These are phyloP conservation scores for Apis mellifera DNA, from an alignment of 1,140 invertebrate species.

Conservation along the genomic window Amel_HAv3.1 CM009944.2:9407501-9408000, in stretches of 20 bases:
- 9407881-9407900: conserved; percentile 94
- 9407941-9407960: conserved; percentile 95
- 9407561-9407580: conserved; percentile 93
- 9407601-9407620: conserved; percentile 95
- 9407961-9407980: conserved; percentile 98
- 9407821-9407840: fast-evolving
- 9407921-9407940: conserved; percentile 93
- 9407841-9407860: not conserved
- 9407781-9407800: conserved; percentile 86
- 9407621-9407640: conserved; percentile 97
- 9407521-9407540: conserved; percentile 79
- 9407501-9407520: conserved; percentile 76
- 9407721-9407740: conserved; percentile 93
- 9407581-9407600: conserved; percentile 91
- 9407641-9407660: conserved; percentile 99
- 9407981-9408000: conserved; percentile 99
- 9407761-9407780: conserved; percentile 98
- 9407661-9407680: conserved; percentile 97
- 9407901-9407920: conserved; percentile 92
- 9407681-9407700: conserved; percentile 93
- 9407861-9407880: conserved; percentile 80
- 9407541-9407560: conserved; percentile 77
- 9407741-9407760: conserved; percentile 93
- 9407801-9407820: too few relatives aligned
- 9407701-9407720: conserved; percentile 94